Evolutionary conservation across 2,888 invertebrate species (phyloP).

Genomic region (Yponomeuta cagnagella): DNA sequence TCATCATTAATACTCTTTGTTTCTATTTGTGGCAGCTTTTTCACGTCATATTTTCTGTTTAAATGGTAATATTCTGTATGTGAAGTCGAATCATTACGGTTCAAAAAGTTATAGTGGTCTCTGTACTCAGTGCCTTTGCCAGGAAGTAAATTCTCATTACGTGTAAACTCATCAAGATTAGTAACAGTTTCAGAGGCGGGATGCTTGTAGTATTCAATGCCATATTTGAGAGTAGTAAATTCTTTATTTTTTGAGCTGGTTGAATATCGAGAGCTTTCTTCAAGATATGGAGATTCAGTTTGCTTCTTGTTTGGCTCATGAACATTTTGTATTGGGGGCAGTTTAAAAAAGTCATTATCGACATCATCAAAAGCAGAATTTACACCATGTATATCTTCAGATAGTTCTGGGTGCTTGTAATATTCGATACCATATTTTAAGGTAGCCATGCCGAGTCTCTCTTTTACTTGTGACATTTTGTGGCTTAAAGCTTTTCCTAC

Average conservation of each 20-base stretch:
- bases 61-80: background rate
- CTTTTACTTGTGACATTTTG: background rate
- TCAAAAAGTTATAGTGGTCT: background rate
- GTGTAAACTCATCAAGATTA: background rate
- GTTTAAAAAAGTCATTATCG: background rate
- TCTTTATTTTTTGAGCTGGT: background rate
- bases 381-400: background rate
- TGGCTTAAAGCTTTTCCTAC: background rate
- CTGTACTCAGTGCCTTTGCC: background rate
- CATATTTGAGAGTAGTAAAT: slow-evolving; percentile 2
- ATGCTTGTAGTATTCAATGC: slow-evolving; percentile 10
- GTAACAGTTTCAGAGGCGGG: background rate
- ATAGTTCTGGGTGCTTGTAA: slow-evolving; percentile 11
- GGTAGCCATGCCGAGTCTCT: background rate
- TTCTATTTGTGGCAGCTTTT: background rate
- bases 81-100: background rate
- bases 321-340: background rate
- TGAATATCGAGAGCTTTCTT: background rate
- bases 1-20: background rate
- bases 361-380: background rate
- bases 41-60: background rate
- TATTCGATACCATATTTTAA: slow-evolving; percentile 12
- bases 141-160: background rate
- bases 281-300: background rate
- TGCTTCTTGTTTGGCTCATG: background rate